These are phyloP conservation scores for Megaustenia siamemsis DNA, from an alignment of 2,888 invertebrate species.

Conservation along the genomic window DNA sequence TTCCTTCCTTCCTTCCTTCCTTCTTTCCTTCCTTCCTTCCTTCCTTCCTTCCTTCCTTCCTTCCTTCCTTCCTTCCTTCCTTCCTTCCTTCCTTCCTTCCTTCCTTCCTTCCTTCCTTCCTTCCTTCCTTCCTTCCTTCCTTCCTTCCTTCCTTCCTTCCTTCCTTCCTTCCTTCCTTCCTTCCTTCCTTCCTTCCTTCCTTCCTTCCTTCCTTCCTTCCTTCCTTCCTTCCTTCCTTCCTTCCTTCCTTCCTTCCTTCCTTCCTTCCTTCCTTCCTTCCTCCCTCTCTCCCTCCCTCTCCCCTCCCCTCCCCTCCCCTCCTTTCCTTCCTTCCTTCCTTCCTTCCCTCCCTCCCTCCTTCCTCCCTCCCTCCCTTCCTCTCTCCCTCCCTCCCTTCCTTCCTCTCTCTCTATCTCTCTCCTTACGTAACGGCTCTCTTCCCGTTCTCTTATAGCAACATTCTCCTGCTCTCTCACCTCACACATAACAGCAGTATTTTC, in stretches of 20 bases:
- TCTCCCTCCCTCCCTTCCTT: no score
- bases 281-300: neutral
- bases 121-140: neutral
- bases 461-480: no score
- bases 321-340: neutral
- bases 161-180: neutral
- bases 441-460: no score
- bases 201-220: neutral
- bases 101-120: neutral
- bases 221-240: neutral
- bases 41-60: slow-evolving; percentile 5
- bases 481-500: neutral
- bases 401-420: no score
- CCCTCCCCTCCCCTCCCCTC: neutral
- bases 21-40: slow-evolving; percentile 16
- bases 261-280: neutral
- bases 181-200: neutral
- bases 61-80: neutral
- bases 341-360: neutral
- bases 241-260: neutral
- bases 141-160: neutral
- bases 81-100: neutral
- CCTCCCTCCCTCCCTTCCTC: no score
- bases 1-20: slow-evolving; percentile 16
- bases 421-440: neutral